These are phyloP conservation scores for Escarpia spicata DNA, from an alignment of 2,888 invertebrate species.

Conservation along the genomic window DNA sequence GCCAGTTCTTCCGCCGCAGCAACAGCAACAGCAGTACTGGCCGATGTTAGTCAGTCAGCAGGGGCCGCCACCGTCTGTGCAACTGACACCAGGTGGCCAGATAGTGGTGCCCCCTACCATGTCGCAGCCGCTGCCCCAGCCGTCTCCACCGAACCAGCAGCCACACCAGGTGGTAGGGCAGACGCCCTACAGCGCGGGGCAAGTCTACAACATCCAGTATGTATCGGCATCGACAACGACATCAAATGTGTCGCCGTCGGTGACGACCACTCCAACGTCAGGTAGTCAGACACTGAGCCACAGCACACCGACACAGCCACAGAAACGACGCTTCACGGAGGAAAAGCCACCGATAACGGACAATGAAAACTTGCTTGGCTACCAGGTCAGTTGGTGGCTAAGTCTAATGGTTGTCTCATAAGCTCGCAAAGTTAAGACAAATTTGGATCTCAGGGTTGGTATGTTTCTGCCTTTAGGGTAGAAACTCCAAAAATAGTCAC, in stretches of 20 bases:
- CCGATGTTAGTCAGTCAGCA: background rate
- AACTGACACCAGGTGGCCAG: background rate
- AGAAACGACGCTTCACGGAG: constrained; percentile 56
- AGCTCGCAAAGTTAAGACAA: no score
- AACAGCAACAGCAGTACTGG: background rate
- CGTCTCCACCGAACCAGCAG: background rate
- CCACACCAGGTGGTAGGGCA: background rate
- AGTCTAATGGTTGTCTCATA: background rate
- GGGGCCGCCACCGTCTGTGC: constrained; percentile 6
- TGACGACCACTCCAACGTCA: background rate
- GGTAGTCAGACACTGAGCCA: background rate
- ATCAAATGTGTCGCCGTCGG: background rate
- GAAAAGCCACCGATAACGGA: constrained; percentile 45
- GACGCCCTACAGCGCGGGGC: background rate
- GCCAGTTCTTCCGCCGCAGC: background rate
- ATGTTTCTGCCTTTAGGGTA: no score
- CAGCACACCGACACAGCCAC: constrained; percentile 31
- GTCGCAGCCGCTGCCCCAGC: background rate
- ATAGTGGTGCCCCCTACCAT: background rate
- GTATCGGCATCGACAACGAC: background rate
- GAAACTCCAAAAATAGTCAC: no score
- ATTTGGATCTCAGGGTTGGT: no score
- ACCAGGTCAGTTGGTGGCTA: constrained; percentile 50
- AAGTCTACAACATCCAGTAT: background rate
- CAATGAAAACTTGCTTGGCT: constrained; percentile 56